A percentile compares a stretch with the other conserved stretches of the same genome.
phyloP scores from a whole-genome alignment of 1,140 invertebrate species.

The Drosophila nebulosa region DNA sequence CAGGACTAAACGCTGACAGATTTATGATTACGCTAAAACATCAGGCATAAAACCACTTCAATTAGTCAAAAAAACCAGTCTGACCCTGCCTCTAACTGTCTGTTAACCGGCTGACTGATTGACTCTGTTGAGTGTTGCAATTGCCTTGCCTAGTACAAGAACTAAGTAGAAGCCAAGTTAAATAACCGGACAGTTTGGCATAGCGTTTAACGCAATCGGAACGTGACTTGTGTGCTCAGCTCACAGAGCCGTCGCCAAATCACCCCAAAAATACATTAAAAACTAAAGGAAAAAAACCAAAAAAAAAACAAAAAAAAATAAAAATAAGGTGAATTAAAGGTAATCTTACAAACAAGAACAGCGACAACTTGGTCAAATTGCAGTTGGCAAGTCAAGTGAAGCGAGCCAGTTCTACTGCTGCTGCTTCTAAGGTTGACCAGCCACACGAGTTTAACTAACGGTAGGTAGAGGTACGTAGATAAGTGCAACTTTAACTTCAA shows the following conservation, averaged over 20 bases:
- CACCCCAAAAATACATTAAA: slow-evolving; percentile 36
- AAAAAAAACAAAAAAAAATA: slow-evolving; percentile 31
- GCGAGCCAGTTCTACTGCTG: slow-evolving; percentile 35
- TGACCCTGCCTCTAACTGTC: slow-evolving; percentile 36
- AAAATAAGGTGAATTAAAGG: slow-evolving; percentile 54
- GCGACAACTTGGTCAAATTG: slow-evolving; percentile 44
- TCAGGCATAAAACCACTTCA: no score
- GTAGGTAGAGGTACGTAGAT: neutral
- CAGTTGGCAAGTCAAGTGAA: slow-evolving; percentile 50
- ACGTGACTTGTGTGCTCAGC: slow-evolving; percentile 45
- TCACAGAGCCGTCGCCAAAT: slow-evolving; percentile 33
- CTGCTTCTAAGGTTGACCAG: slow-evolving; percentile 27
- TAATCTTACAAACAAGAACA: slow-evolving; percentile 43
- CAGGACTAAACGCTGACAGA: neutral
- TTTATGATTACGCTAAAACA: slow-evolving; percentile 32
- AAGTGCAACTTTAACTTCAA: slow-evolving; percentile 12
- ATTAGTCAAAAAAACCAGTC: slow-evolving; percentile 21
- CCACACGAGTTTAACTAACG: slow-evolving; percentile 4
- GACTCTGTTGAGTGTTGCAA: slow-evolving; percentile 44
- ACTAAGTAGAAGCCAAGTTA: slow-evolving; percentile 48
- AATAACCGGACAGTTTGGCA: slow-evolving; percentile 45
- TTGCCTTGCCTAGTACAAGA: slow-evolving; percentile 18
- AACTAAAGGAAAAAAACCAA: slow-evolving; percentile 16
- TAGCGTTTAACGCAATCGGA: slow-evolving; percentile 38
- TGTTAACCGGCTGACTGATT: slow-evolving; percentile 7